Percentiles rank a stretch among this genome's conserved stretches.
Conservation (phyloP, 2,113 vertebrate species). For the Paratilapia polleni region DNA sequence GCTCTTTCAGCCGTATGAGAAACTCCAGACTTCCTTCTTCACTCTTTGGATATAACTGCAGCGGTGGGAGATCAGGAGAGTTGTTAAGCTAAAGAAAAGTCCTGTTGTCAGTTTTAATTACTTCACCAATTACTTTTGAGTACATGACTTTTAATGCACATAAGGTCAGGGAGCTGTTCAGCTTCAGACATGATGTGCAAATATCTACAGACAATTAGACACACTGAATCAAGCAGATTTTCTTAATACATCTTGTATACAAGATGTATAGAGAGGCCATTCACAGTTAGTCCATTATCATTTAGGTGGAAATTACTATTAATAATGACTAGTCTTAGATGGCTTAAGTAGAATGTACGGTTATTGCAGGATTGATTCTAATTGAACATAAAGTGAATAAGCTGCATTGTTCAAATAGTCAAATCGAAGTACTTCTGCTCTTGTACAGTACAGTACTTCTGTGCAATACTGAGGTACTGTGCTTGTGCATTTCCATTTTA, state of each 20-base stretch:
- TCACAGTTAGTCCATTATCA: neutral
- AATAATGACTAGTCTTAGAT: neutral
- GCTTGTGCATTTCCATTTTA: too few relatives aligned
- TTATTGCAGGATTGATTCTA: too few relatives aligned
- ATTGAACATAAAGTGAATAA: too few relatives aligned
- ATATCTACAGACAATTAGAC: neutral
- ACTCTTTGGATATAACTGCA: rapidly evolving
- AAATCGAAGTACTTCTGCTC: too few relatives aligned
- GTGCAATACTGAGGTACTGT: too few relatives aligned
- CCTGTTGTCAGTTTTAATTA: neutral
- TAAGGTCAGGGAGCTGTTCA: neutral
- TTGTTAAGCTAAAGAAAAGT: neutral
- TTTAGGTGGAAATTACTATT: neutral
- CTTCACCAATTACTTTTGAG: neutral
- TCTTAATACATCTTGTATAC: too few relatives aligned
- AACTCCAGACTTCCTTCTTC: neutral
- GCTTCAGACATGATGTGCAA: neutral
- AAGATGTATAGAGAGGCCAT: too few relatives aligned
- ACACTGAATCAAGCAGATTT: neutral
- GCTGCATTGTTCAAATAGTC: too few relatives aligned
- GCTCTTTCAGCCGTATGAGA: neutral
- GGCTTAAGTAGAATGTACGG: neutral
- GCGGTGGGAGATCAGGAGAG: neutral
- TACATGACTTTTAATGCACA: neutral
- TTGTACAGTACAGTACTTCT: too few relatives aligned